A percentile compares a stretch with the other conserved stretches of the same genome.
Evolutionary conservation across 1,140 invertebrate genomes (phyloP).

Genomic region (Odontomachus brunneus): DNA sequence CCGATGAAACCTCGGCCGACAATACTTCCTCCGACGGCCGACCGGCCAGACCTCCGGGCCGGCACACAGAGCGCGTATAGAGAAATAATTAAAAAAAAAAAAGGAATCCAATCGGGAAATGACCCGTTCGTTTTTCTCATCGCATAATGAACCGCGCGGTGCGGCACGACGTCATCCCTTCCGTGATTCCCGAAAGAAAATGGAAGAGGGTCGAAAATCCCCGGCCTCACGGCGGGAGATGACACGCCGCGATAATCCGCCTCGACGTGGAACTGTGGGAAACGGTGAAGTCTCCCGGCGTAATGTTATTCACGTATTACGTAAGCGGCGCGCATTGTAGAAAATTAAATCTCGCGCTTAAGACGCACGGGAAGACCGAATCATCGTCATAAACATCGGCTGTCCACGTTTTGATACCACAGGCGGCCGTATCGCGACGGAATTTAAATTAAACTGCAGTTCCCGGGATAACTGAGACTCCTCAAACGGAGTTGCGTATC

Average conservation of each 20-base stretch:
- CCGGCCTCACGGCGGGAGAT: slow-evolving; percentile 41
- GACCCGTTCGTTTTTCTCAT: slow-evolving; percentile 31
- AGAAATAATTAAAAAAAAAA: slow-evolving; percentile 64
- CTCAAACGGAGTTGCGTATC: slow-evolving; percentile 36
- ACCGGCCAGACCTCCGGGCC: not conserved
- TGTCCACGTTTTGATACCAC: slow-evolving; percentile 35
- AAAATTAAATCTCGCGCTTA: slow-evolving; percentile 67
- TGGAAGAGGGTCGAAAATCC: slow-evolving; percentile 20
- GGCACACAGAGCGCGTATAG: not conserved
- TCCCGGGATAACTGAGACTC: slow-evolving; percentile 15
- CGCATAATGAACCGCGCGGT: slow-evolving; percentile 15
- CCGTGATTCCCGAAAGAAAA: slow-evolving; percentile 23
- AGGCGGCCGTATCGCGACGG: not conserved
- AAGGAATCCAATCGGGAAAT: slow-evolving; percentile 63
- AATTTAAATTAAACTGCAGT: slow-evolving; percentile 55
- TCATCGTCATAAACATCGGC: slow-evolving; percentile 68
- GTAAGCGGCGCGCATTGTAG: slow-evolving; percentile 59
- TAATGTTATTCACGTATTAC: slow-evolving; percentile 69
- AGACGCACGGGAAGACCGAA: slow-evolving; percentile 27
- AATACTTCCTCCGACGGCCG: slow-evolving; percentile 49
- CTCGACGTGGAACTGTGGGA: slow-evolving; percentile 60
- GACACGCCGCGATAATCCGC: slow-evolving; percentile 57
- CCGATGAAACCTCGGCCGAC: slow-evolving; percentile 23
- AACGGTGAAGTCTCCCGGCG: slow-evolving; percentile 59
- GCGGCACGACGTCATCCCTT: slow-evolving; percentile 11